Percentiles rank a stretch among this genome's conserved stretches.
These are phyloP conservation scores for Arrhamphus sclerolepis DNA, from an alignment of 2,797 vertebrate species.

Conservation along the genomic window DNA sequence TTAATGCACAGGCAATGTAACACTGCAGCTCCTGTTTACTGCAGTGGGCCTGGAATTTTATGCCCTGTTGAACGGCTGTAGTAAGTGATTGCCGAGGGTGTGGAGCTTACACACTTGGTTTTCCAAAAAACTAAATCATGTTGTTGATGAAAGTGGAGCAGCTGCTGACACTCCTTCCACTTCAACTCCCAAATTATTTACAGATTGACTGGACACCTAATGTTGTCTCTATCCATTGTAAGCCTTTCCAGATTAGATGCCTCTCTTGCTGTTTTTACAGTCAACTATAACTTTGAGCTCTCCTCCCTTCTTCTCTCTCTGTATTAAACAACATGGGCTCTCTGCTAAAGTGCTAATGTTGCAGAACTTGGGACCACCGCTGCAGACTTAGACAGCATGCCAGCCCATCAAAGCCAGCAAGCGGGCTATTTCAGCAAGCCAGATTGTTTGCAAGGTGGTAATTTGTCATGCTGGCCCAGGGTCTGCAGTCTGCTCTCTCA, in stretches of 20 bases:
- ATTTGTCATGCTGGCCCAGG: conserved; percentile 77
- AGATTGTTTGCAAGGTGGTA: conserved; percentile 79
- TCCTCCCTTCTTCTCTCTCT: conserved; percentile 44
- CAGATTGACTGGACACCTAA: conserved; percentile 60
- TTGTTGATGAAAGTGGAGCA: conserved; percentile 67
- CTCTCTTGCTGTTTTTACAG: conserved; percentile 46
- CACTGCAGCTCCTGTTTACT: conserved; percentile 33
- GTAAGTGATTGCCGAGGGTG: conserved; percentile 64
- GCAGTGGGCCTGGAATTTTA: conserved; percentile 57
- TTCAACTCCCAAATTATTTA: conserved; percentile 45
- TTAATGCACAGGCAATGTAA: conserved; percentile 36
- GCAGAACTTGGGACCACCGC: conserved; percentile 75
- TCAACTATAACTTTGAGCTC: conserved; percentile 35
- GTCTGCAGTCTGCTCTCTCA: conserved; percentile 68
- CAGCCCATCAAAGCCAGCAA: conserved; percentile 75
- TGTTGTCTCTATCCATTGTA: conserved; percentile 52
- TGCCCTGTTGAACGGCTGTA: conserved; percentile 61
- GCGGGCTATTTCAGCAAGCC: conserved; percentile 72
- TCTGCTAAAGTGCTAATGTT: conserved; percentile 78
- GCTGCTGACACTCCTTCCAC: conserved; percentile 50
- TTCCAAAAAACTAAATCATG: conserved; percentile 62
- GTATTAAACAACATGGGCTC: conserved; percentile 53
- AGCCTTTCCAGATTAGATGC: conserved; percentile 44
- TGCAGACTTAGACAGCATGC: conserved; percentile 76
- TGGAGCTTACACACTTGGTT: conserved; percentile 62